These are phyloP conservation scores for Astreopora myriophthalma DNA, from an alignment of 64 coral and sea anemone species.

Conservation along the genomic window DNA sequence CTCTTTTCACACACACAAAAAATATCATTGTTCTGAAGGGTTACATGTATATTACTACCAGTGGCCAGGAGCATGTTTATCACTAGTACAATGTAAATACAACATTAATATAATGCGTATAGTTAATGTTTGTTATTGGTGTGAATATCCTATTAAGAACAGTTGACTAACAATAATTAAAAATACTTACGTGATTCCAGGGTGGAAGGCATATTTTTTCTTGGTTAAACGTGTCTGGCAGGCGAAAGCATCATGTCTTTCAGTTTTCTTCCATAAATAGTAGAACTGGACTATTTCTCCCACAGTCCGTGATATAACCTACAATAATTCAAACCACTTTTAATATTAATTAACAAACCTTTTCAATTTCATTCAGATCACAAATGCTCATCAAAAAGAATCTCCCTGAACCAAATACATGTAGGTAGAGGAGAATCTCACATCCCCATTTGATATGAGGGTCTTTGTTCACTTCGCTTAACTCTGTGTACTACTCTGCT, in stretches of 20 bases:
- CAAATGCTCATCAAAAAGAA: too few species aligned
- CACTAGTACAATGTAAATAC: too few species aligned
- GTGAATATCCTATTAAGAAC: neutral
- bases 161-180: neutral
- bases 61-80: too few species aligned
- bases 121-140: too few species aligned
- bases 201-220: constrained; percentile 98
- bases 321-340: neutral
- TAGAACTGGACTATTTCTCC: constrained; percentile 99
- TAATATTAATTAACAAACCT: neutral
- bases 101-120: too few species aligned
- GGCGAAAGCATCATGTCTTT: constrained; percentile 98
- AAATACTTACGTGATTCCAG: constrained; percentile 95
- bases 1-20: neutral
- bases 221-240: constrained; percentile 91
- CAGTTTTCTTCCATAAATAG: constrained; percentile 99
- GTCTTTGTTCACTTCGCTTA: too few species aligned
- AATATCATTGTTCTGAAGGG: too few species aligned
- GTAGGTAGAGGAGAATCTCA: too few species aligned
- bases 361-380: neutral
- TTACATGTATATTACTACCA: too few species aligned
- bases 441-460: too few species aligned
- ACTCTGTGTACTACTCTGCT: too few species aligned
- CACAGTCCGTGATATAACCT: constrained; percentile 93
- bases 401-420: too few species aligned